Percentiles rank a stretch among this genome's conserved stretches.
These are phyloP conservation scores for Syrrhaptes paradoxus DNA, from an alignment of 2,113 vertebrate species.

Conservation along the genomic window DNA sequence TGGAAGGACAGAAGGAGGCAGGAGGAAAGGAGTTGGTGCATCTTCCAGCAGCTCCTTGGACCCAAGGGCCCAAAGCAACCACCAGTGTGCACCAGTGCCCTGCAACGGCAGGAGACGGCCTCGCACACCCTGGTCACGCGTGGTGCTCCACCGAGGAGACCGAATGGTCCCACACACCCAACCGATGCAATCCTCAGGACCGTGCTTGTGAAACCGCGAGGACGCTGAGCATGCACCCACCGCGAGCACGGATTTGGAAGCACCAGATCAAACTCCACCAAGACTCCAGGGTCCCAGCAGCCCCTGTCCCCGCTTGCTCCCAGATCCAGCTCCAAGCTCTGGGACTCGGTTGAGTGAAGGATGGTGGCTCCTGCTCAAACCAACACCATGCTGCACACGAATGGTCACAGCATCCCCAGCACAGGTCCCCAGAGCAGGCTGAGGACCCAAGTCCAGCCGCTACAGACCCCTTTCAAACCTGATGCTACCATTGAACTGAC, in stretches of 20 bases:
- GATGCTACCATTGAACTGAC: no score
- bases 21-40: not conserved
- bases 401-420: not conserved
- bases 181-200: not conserved
- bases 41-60: not conserved
- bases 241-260: not conserved
- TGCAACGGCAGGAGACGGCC: not conserved
- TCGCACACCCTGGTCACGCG: no score
- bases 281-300: not conserved
- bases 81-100: accelerated
- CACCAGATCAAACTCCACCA: not conserved
- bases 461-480: not conserved
- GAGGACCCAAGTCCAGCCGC: no score
- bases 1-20: not conserved
- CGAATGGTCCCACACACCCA: no score
- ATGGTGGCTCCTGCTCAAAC: not conserved
- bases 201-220: not conserved
- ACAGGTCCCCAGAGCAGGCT: not conserved
- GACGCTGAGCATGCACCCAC: not conserved
- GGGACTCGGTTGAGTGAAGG: no score
- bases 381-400: accelerated
- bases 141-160: no score
- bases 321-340: not conserved
- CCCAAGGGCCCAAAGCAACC: not conserved
- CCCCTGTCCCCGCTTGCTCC: not conserved